Conservation (phyloP, 2,888 invertebrate species). For the Polymixis lichenea region DNA sequence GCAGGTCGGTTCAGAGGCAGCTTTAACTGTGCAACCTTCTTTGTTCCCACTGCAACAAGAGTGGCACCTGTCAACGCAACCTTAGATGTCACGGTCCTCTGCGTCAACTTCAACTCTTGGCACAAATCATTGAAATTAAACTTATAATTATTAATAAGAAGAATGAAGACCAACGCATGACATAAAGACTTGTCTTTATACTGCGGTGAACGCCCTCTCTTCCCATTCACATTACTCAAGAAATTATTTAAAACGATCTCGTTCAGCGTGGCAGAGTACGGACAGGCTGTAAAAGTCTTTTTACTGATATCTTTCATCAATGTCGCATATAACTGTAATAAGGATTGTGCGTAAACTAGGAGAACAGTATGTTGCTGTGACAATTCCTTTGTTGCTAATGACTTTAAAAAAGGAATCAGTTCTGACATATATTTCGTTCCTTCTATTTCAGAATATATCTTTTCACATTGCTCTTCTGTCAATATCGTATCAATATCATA, state of each 20-base stretch:
- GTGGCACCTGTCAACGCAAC: conserved; percentile 79
- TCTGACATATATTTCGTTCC: conserved; percentile 72
- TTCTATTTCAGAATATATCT: conserved; percentile 78
- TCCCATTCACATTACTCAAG: conserved; percentile 70
- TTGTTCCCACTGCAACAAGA: conserved; percentile 68
- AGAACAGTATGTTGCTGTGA: conserved; percentile 73
- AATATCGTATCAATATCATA: conserved; percentile 86
- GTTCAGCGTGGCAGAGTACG: conserved; percentile 78
- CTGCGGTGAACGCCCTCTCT: conserved; percentile 74
- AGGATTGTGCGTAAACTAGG: conserved; percentile 78
- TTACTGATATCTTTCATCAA: conserved; percentile 73
- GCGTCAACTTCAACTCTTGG: conserved; percentile 75
- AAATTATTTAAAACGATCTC: conserved; percentile 78
- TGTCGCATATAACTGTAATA: conserved; percentile 73
- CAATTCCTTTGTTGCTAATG: conserved; percentile 67
- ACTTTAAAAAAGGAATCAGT: conserved; percentile 73
- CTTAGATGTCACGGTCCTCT: conserved; percentile 74
- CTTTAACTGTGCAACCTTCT: conserved; percentile 81
- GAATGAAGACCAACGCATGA: conserved; percentile 80
- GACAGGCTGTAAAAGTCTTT: conserved; percentile 76
- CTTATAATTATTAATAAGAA: conserved; percentile 82
- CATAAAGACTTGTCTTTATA: conserved; percentile 84
- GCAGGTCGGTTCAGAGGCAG: conserved; percentile 63
- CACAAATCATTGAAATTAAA: conserved; percentile 78
- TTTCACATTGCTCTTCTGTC: conserved; percentile 80